Evolutionary conservation across 2,797 vertebrate genomes (phyloP), one percentile per base, ranked within the genome.

Genomic region (Chromobotia macracanthus): DNA sequence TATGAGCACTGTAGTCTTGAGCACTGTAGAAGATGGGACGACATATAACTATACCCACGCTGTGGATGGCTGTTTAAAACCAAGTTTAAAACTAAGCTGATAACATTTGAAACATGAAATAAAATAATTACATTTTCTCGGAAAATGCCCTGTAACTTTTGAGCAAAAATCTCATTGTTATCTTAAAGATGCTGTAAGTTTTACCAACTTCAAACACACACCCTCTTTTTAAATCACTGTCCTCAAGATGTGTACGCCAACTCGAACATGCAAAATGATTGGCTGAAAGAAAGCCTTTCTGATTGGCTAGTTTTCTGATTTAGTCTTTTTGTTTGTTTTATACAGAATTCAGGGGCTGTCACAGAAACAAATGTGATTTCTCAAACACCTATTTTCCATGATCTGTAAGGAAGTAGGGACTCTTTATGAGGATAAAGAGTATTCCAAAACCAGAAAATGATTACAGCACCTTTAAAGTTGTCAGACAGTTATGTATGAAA

Each of bases 401-500:
- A 31, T 3, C 31, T 31, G 31, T 31, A 31, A 31, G 31, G 31
- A 31, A 0, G 31, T 31, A 31, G 31, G 31, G 31, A 31, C 3
- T 31, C 1, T 31, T 31, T 56, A 53, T 53, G 21, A 41, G 28
- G 63, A 53, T 53, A 16, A 41, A 19, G 63, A 6, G 15, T 51
- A 61, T 63, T 78, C 15, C 56, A 18, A 12, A 35, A n/a, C 12
- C 15, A 10, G 3, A 8, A 63, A 25, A 50, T n/a, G 56, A 46
- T 78, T 78, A 63, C 67, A 78, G 67, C 67, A 78, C 76, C 76
- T 71, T 78, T 63, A 61, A 51, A 61, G 48, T 51, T 70, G 56
- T 71, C 11, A 2, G 8, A 44, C 9, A 11, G 41, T 31, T 31
- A 44, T 51, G 28, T 15, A 38, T 51, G 56, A 78, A 38, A 58